These are phyloP conservation scores for Eupeodes luniger DNA, from an alignment of 2,888 invertebrate species.

Conservation along the genomic window DNA sequence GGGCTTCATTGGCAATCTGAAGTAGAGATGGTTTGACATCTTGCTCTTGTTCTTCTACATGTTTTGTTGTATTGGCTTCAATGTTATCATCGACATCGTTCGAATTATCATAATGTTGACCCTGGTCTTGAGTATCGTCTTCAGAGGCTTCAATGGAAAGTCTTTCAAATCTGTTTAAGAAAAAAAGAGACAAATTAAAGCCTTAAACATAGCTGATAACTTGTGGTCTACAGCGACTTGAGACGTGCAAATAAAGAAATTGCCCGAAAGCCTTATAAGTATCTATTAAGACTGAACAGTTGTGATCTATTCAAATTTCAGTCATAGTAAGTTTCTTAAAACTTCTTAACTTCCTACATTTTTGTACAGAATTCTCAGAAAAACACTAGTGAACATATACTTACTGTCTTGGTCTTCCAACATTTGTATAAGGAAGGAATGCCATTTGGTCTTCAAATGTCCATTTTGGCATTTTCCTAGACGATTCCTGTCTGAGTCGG, in stretches of 20 bases:
- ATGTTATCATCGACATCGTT: not conserved
- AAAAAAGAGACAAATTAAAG: not conserved
- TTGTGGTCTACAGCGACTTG: too few relatives aligned
- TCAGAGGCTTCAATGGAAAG: not conserved
- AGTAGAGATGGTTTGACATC: not conserved
- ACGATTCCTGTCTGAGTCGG: not conserved
- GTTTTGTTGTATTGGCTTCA: not conserved
- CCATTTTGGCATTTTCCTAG: slow-evolving; percentile 3
- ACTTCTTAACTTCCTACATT: too few relatives aligned
- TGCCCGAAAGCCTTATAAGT: too few relatives aligned
- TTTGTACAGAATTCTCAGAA: too few relatives aligned
- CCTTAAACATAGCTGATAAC: too few relatives aligned
- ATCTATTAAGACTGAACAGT: too few relatives aligned
- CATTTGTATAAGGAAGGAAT: not conserved
- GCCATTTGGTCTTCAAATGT: slow-evolving; percentile 21
- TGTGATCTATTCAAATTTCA: too few relatives aligned
- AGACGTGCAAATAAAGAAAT: too few relatives aligned
- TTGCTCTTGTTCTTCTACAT: not conserved
- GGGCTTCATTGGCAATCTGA: not conserved
- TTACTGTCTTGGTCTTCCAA: not conserved
- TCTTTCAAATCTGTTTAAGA: not conserved
- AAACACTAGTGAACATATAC: not conserved
- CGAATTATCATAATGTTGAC: not conserved
- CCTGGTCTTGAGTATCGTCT: not conserved
- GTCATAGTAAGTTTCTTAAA: too few relatives aligned